These are phyloP conservation scores for Lypha dubia DNA, from an alignment of 2,888 invertebrate genomes.

Conservation along the genomic window DNA sequence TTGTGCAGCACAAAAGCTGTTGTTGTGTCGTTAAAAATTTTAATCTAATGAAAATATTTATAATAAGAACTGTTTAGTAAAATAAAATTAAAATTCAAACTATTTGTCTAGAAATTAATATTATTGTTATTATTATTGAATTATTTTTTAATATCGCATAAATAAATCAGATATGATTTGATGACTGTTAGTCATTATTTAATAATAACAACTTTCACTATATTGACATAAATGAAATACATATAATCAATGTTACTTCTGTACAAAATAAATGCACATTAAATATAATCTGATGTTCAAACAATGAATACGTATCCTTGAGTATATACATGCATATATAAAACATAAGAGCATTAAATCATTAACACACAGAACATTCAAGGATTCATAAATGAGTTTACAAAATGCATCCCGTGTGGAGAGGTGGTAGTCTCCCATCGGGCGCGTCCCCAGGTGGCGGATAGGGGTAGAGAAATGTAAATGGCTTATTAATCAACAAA, in stretches of 20 bases:
- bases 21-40: neutral
- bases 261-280: neutral
- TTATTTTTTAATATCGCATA: no score
- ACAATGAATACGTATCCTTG: neutral
- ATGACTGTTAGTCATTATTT: no score
- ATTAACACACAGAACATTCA: neutral
- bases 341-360: neutral
- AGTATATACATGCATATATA: no score
- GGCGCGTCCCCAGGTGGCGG: no score
- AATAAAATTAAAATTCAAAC: neutral
- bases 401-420: constrained; percentile 50
- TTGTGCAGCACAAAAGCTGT: neutral
- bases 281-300: neutral
- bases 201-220: no score
- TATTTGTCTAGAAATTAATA: no score
- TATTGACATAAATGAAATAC: neutral
- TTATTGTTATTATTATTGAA: no score
- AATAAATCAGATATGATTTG: no score
- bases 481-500: no score
- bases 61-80: neutral
- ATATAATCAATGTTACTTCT: neutral
- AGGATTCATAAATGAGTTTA: neutral
- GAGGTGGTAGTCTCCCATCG: no score
- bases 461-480: no score
- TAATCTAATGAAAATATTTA: neutral